phyloP scores from a whole-genome alignment of 2,113 vertebrate species.

The Macrotus californicus region DNA sequence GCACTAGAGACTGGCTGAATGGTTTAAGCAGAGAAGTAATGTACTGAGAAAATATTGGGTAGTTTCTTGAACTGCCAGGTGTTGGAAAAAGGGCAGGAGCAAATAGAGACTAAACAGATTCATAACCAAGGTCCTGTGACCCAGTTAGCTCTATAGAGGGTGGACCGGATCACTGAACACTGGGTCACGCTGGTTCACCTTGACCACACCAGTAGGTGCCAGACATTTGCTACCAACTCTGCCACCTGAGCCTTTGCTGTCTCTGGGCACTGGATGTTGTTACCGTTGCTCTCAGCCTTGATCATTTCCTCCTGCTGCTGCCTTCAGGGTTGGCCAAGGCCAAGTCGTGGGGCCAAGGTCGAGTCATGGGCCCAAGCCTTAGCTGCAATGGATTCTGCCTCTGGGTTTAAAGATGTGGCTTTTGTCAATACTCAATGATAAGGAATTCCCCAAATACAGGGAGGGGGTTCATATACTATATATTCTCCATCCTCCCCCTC shows the following conservation, averaged over 20 bases:
- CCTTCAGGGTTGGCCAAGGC: not conserved
- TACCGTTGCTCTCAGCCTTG: not conserved
- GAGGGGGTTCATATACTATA: not conserved
- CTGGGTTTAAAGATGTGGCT: not conserved
- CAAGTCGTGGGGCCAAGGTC: not conserved
- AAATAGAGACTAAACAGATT: not conserved
- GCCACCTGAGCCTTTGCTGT: not conserved
- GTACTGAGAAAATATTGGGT: not conserved
- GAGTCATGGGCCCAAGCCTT: not conserved
- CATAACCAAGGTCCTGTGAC: not conserved
- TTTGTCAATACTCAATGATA: not conserved
- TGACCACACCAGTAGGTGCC: not conserved
- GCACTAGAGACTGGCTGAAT: not conserved
- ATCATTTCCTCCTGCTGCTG: not conserved
- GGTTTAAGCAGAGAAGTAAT: not conserved
- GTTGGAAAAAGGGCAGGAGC: not conserved
- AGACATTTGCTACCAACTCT: not conserved
- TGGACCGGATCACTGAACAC: not conserved
- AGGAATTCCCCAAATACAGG: not conserved
- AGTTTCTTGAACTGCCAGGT: not conserved
- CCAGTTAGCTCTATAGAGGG: not conserved
- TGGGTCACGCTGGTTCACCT: not conserved
- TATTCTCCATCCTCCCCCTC: not conserved
- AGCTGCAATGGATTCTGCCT: not conserved
- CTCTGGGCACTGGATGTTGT: not conserved